These are phyloP conservation scores for Protophormia terraenovae DNA, from an alignment of 2,888 invertebrate species.

Conservation along the genomic window DNA sequence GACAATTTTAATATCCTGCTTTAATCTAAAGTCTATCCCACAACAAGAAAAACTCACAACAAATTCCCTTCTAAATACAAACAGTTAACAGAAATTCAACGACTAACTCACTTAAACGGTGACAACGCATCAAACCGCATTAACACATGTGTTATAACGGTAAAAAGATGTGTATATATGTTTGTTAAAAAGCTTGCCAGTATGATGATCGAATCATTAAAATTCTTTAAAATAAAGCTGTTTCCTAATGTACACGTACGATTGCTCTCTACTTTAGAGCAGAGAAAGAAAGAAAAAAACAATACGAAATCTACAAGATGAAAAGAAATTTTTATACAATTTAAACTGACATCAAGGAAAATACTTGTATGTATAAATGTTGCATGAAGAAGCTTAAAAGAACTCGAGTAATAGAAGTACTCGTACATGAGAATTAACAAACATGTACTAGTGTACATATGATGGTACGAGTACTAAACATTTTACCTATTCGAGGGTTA, in stretches of 20 bases:
- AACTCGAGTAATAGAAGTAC: not conserved
- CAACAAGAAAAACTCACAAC: not conserved
- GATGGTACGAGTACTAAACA: conserved; percentile 5
- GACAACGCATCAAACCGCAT: conserved; percentile 56
- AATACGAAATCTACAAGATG: conserved; percentile 10
- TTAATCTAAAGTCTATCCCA: conserved; percentile 37
- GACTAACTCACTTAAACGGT: not conserved
- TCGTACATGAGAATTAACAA: not conserved
- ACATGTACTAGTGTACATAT: not conserved
- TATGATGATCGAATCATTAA: conserved; percentile 65
- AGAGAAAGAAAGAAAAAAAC: not conserved
- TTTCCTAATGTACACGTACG: conserved; percentile 64
- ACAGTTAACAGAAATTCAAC: conserved; percentile 26
- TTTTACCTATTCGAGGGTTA: conserved; percentile 64
- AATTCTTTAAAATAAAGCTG: conserved; percentile 65
- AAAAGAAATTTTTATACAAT: conserved; percentile 53
- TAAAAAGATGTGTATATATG: not conserved
- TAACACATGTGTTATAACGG: conserved; percentile 39
- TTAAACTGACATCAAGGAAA: conserved; percentile 58
- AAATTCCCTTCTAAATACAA: conserved; percentile 26
- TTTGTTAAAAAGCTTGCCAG: conserved; percentile 31
- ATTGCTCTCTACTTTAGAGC: not conserved
- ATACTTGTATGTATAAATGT: conserved; percentile 16
- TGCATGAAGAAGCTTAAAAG: conserved; percentile 33
- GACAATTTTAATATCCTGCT: conserved; percentile 46